phyloP scores from a whole-genome alignment of 2,888 invertebrate genomes.

The Lamellibrachia satsuma region DNA sequence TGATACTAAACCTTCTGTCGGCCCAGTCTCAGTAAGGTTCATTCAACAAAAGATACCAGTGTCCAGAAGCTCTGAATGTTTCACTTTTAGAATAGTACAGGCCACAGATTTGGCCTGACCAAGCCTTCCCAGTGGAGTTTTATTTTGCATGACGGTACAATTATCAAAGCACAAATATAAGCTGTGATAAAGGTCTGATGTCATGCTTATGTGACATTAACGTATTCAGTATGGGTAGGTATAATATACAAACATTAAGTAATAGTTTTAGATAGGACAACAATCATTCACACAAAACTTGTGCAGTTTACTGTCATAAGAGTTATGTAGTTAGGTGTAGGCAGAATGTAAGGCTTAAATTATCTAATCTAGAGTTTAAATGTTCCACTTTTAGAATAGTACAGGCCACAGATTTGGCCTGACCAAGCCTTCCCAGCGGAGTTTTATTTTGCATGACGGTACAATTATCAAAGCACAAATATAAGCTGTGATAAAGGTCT shows the following conservation, averaged over 20 bases:
- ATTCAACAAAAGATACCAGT: not conserved
- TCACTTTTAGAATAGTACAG: conserved; percentile 12
- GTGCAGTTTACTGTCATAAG: no score
- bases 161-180: not conserved
- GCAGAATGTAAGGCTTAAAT: no score
- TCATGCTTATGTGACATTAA: not conserved
- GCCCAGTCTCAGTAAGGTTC: not conserved
- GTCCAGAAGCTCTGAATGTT: not conserved
- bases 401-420: no score
- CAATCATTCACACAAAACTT: no score
- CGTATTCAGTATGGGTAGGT: no score
- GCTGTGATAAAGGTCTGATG: not conserved
- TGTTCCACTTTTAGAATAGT: no score
- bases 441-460: no score
- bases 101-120: not conserved
- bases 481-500: not conserved
- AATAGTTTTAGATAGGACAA: no score
- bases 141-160: not conserved
- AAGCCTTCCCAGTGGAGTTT: not conserved
- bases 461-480: not conserved
- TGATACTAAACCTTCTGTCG: not conserved
- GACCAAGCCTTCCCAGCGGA: not conserved
- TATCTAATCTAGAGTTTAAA: no score
- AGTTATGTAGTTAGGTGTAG: no score
- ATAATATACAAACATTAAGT: no score